Conservation (phyloP, 2,113 vertebrate species). For the Corydoras sp. region DNA sequence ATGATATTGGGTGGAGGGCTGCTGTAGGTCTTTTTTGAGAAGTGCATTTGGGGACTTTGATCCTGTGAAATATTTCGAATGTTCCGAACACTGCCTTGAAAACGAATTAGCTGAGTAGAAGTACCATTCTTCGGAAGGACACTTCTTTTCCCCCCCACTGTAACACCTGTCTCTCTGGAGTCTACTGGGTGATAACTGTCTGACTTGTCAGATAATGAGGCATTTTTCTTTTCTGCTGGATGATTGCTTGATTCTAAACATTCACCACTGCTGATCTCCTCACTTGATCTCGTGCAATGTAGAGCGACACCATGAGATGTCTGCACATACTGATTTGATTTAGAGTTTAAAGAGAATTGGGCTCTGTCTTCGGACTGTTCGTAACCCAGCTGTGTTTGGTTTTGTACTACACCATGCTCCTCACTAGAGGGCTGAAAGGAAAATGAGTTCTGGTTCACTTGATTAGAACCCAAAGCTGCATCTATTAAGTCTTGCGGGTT, state of each 20-base stretch:
- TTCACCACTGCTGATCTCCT: conserved; percentile 63
- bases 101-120: conserved; percentile 66
- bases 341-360: conserved; percentile 60
- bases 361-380: conserved; percentile 64
- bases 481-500: conserved; percentile 66
- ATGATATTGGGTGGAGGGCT: conserved; percentile 55
- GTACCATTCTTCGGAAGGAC: conserved; percentile 62
- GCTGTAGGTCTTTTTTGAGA: conserved; percentile 73
- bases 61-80: conserved; percentile 72
- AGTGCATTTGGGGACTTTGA: conserved; percentile 77
- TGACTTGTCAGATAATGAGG: conserved; percentile 73
- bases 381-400: conserved; percentile 57
- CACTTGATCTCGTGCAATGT: conserved; percentile 68
- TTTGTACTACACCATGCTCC: conserved; percentile 65
- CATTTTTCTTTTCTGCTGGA: conserved; percentile 71
- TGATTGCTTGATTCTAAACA: conserved; percentile 69
- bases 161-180: conserved; percentile 60
- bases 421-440: conserved; percentile 68
- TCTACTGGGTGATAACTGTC: conserved; percentile 69
- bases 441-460: conserved; percentile 66
- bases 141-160: conserved; percentile 67
- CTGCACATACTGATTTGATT: conserved; percentile 63
- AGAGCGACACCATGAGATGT: conserved; percentile 54
- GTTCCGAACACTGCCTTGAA: conserved; percentile 70
- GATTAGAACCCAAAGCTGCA: conserved; percentile 55